Evolutionary conservation across 2,113 vertebrate genomes (phyloP).

Genomic region (Genyomyrus donnyi): DNA sequence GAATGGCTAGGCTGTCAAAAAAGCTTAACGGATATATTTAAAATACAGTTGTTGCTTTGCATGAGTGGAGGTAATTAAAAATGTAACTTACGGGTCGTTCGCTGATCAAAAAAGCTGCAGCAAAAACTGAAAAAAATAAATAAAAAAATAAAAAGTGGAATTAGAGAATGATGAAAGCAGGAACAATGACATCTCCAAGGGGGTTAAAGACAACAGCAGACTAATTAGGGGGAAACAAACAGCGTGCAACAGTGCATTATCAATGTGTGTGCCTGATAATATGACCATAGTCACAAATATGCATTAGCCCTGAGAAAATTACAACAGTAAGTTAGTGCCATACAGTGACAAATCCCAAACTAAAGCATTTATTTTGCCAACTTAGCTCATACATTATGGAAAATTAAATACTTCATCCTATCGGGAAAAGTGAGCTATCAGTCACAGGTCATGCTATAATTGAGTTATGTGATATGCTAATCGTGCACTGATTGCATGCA

Average conservation of each 20-base stretch:
- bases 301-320: background rate
- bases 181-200: background rate
- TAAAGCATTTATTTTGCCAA: background rate
- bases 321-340: background rate
- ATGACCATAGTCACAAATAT: background rate
- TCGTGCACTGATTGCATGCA: background rate
- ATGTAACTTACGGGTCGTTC: constrained; percentile 59
- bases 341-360: background rate
- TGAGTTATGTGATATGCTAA: background rate
- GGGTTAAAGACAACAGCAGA: background rate
- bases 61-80: constrained; percentile 15
- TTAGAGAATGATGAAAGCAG: constrained; percentile 39
- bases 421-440: background rate
- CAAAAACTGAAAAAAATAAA: constrained; percentile 60
- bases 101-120: constrained; percentile 59
- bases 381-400: background rate
- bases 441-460: background rate
- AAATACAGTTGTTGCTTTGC: background rate
- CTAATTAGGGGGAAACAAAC: background rate
- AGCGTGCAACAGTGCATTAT: background rate
- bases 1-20: background rate
- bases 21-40: background rate
- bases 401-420: background rate
- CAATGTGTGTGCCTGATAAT: background rate
- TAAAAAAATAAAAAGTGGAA: constrained; percentile 28